A percentile compares a stretch with the other conserved stretches of the same genome.
Evolutionary conservation across 2,888 invertebrate genomes (phyloP).

Genomic region (Keiferia lycopersicella): DNA sequence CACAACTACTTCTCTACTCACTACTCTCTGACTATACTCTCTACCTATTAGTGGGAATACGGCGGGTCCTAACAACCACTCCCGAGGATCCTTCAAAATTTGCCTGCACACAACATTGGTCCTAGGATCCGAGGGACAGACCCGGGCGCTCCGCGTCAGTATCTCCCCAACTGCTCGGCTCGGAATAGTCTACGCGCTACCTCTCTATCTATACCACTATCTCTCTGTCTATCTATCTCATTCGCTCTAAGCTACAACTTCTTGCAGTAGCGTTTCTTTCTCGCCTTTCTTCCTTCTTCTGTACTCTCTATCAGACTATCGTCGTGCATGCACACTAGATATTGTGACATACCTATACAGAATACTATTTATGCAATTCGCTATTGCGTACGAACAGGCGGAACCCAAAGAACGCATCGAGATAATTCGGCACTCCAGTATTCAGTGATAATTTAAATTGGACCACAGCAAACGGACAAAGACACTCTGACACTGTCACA

Average conservation of each 20-base stretch:
- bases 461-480: constrained; percentile 66
- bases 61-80: constrained; percentile 66
- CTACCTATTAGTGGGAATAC: constrained; percentile 73
- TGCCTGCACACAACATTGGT: constrained; percentile 47
- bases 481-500: constrained; percentile 70
- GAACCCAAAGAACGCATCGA: constrained; percentile 68
- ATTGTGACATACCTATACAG: constrained; percentile 78
- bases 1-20: constrained; percentile 79
- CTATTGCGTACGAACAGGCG: constrained; percentile 68
- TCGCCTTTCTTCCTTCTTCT: constrained; percentile 77
- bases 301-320: constrained; percentile 76
- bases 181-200: constrained; percentile 77
- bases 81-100: constrained; percentile 72
- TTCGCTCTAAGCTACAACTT: constrained; percentile 75
- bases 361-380: constrained; percentile 72
- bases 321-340: constrained; percentile 82
- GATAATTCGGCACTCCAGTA: constrained; percentile 62
- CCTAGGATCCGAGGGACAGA: constrained; percentile 66
- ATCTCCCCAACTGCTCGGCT: constrained; percentile 71
- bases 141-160: constrained; percentile 69
- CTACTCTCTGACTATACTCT: constrained; percentile 65
- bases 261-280: constrained; percentile 77
- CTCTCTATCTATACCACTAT: constrained; percentile 66
- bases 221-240: constrained; percentile 76
- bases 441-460: constrained; percentile 46